Evolutionary conservation across 2,888 invertebrate genomes (phyloP), one percentile per base, ranked within the genome.

Genomic region (Furcula furcula): DNA sequence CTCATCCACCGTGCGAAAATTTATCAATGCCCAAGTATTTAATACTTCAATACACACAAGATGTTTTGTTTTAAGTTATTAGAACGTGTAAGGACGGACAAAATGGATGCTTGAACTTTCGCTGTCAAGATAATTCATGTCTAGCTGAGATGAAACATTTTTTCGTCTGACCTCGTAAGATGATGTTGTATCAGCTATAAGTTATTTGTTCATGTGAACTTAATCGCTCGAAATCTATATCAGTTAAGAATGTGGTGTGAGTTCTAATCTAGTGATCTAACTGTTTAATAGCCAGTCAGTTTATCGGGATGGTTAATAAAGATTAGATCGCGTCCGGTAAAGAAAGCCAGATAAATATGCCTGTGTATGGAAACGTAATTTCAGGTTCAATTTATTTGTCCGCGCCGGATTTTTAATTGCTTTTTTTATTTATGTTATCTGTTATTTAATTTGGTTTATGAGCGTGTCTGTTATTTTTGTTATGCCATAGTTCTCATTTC

Each of bases 291-390:
- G 46, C 53, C 29, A 33, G 43, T 37, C 46, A 42, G 40, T 29
- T 46, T 60, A 59, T 63, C 46, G 39, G 33, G 43, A 47, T 46
- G 33, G 46, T 48, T 50, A 56, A 46, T 49, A 30, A 29, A 52
- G 64, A 64, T 65, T 44, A 50, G 40, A 69, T 69, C 55, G 32
- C 42, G 50, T 57, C 55, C 53, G 54, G 58, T 55, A 46, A 49
- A 57, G 55, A 60, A 56, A 62, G 60, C 37, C 36, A 42, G 26
- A 38, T 44, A 49, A 40, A 45, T 34, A 42, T 23, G 30, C 15
- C 31, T 29, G 30, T 33, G 29, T 14, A 42, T 38, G 36, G 30
- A 31, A 44, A 51, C 38, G 38, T 25, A 13, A 25, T 13, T 13
- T 38, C 32, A 28, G 10, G 34, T 40, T 20, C 28, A 32, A 37